Percentiles rank a stretch among this genome's conserved stretches.
Evolutionary conservation across 37 sponge, comb jelly and placozoan genomes (phyloP).

Genomic region (Ephydatia muelleri): DNA sequence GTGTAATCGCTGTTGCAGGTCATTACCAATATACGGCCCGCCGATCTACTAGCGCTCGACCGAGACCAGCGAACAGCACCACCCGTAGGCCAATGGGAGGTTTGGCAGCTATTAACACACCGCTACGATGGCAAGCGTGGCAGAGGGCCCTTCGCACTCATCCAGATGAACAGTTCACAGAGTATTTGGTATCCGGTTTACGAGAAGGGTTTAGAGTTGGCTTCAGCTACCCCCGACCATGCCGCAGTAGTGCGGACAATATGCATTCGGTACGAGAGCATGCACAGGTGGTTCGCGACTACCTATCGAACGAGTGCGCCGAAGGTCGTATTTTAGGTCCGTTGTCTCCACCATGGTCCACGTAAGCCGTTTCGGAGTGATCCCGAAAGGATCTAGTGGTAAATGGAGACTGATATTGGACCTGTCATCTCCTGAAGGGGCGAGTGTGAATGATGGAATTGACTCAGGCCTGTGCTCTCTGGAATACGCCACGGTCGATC

Average conservation of each 20-base stretch:
- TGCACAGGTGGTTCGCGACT: conserved; percentile 8
- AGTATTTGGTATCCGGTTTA: conserved; percentile 9
- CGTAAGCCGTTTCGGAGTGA: conserved; percentile 33
- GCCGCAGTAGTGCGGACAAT: conserved; percentile 2
- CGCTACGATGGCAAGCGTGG: conserved; percentile 31
- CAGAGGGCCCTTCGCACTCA: not conserved
- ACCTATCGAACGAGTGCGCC: conserved; percentile 3
- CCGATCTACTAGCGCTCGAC: not conserved
- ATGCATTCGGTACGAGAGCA: conserved; percentile 19
- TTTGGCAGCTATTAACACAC: conserved; percentile 10
- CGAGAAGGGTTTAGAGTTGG: conserved; percentile 30
- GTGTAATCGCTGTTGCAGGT: not conserved
- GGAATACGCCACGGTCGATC: conserved; percentile 13
- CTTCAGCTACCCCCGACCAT: conserved; percentile 1
- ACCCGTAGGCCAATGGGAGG: conserved; percentile 7
- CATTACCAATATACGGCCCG: not conserved
- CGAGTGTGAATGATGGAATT: conserved; percentile 28
- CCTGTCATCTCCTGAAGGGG: conserved; percentile 24
- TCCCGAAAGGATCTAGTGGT: conserved; percentile 17
- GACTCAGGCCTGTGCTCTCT: not conserved
- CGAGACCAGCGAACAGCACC: not conserved
- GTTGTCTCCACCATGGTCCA: conserved; percentile 14
- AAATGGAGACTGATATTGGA: conserved; percentile 42
- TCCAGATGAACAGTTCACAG: conserved; percentile 20
- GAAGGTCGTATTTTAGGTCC: conserved; percentile 17